These are phyloP conservation scores for Haliclona indistincta DNA, from an alignment of 37 sponge, comb jelly and placozoan genomes.

Conservation along the genomic window DNA sequence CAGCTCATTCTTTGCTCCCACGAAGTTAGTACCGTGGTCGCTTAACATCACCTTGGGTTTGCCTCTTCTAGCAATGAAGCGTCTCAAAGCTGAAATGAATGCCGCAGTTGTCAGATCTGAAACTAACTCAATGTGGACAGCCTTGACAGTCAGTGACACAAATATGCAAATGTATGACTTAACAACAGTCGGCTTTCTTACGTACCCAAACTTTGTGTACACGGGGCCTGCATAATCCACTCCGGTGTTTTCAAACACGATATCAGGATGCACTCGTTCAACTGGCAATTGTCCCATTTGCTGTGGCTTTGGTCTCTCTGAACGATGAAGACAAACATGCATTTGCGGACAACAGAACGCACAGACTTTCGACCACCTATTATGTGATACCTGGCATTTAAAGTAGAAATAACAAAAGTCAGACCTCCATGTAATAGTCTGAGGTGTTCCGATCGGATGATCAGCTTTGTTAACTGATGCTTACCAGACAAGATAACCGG, in stretches of 20 bases:
- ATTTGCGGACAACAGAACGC: conserved; percentile 15
- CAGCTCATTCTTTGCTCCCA: conserved; percentile 28
- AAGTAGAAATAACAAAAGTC: conserved; percentile 7
- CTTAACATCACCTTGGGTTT: background rate
- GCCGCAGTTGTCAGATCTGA: conserved; percentile 21
- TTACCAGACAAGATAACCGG: conserved; percentile 7
- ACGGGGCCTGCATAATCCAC: conserved; percentile 51
- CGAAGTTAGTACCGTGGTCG: conserved; percentile 34
- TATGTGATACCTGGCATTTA: conserved; percentile 6
- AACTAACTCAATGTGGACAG: conserved; percentile 39
- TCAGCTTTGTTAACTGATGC: background rate
- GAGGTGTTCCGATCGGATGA: conserved; percentile 3
- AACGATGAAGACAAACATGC: conserved; percentile 5
- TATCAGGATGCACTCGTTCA: conserved; percentile 9
- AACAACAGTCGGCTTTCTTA: conserved; percentile 17
- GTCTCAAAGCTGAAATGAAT: conserved; percentile 11
- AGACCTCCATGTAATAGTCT: conserved; percentile 22
- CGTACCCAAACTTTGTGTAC: conserved; percentile 13
- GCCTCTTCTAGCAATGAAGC: conserved; percentile 12
- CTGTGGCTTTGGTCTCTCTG: conserved; percentile 14
- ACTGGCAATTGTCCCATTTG: conserved; percentile 28
- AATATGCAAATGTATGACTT: conserved; percentile 38
- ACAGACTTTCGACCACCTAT: conserved; percentile 21
- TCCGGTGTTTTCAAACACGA: conserved; percentile 4
- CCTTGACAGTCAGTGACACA: conserved; percentile 19